A percentile compares a stretch with the other conserved stretches of the same genome.
Conservation (phyloP, 1,140 invertebrate genomes). For the Lamellibrachia luymesi region DNA sequence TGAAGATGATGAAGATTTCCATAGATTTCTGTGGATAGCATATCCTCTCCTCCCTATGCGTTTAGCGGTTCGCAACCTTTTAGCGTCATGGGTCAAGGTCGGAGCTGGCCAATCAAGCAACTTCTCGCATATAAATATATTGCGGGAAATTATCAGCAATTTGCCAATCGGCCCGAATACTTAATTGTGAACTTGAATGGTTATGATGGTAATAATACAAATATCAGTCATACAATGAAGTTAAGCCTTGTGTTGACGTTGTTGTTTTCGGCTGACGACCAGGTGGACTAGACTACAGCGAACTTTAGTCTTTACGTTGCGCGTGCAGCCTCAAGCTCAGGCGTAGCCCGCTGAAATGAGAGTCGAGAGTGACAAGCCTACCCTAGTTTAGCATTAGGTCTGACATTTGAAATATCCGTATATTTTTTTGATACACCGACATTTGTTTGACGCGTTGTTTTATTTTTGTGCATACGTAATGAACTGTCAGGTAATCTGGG, state of each 20-base stretch:
- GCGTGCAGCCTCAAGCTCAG: too few species aligned
- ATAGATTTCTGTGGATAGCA: conserved; percentile 5
- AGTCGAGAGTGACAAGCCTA: too few species aligned
- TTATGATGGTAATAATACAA: background rate
- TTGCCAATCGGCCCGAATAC: background rate
- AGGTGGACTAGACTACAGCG: background rate
- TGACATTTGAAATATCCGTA: too few species aligned
- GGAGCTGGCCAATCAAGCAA: background rate
- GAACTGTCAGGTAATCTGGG: too few species aligned
- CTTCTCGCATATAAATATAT: background rate
- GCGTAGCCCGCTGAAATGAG: too few species aligned
- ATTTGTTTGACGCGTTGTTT: too few species aligned
- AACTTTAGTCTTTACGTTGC: background rate
- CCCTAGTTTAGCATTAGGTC: too few species aligned
- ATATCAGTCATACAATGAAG: background rate
- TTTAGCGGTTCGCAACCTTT: conserved; percentile 3
- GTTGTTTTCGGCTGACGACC: background rate
- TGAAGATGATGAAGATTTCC: conserved; percentile 5
- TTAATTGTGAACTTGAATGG: background rate
- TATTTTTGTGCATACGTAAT: too few species aligned
- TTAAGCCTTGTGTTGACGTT: background rate
- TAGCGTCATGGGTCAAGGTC: background rate
- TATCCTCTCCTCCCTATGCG: conserved; percentile 3
- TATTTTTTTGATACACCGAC: too few species aligned
- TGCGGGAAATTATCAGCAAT: background rate